Evolutionary conservation across 2,113 vertebrate genomes (phyloP).

Genomic region (Crotalus viridis): DNA sequence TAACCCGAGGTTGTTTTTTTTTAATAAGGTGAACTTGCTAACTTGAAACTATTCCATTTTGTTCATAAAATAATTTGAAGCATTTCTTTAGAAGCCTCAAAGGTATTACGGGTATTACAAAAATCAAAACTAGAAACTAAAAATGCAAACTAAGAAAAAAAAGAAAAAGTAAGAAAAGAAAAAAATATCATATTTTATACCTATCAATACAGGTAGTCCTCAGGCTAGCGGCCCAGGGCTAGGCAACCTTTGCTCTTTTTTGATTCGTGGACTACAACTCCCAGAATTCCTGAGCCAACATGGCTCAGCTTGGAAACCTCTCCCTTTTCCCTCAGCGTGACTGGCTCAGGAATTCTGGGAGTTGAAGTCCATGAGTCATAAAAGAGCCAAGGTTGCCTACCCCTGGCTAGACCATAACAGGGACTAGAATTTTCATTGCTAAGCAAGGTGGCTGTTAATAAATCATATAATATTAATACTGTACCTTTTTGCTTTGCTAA

Average conservation of each 20-base stretch:
- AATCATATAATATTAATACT: not conserved
- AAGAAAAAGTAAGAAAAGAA: not conserved
- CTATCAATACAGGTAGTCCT: not conserved
- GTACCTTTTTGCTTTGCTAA: constrained; percentile 62
- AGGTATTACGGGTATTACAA: constrained; percentile 34
- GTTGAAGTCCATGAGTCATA: too few species aligned
- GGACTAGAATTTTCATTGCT: not conserved
- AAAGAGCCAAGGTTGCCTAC: too few species aligned
- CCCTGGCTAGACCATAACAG: not conserved
- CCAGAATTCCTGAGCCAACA: too few species aligned
- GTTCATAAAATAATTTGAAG: constrained; percentile 72
- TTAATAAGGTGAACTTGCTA: constrained; percentile 62
- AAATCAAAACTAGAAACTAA: not conserved
- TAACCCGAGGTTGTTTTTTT: constrained; percentile 57
- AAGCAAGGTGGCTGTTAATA: not conserved
- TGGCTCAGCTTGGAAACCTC: too few species aligned
- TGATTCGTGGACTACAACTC: too few species aligned
- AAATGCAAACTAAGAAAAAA: not conserved
- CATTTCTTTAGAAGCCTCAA: constrained; percentile 67
- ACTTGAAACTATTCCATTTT: constrained; percentile 5
- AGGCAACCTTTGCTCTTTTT: too few species aligned
- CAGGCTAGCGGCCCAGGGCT: too few species aligned
- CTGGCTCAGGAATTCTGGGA: too few species aligned
- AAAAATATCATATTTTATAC: too few species aligned
- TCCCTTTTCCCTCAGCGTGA: too few species aligned